phyloP scores from a whole-genome alignment of 1,140 invertebrate genomes.

The Aphaenogaster ashmeadi region DNA sequence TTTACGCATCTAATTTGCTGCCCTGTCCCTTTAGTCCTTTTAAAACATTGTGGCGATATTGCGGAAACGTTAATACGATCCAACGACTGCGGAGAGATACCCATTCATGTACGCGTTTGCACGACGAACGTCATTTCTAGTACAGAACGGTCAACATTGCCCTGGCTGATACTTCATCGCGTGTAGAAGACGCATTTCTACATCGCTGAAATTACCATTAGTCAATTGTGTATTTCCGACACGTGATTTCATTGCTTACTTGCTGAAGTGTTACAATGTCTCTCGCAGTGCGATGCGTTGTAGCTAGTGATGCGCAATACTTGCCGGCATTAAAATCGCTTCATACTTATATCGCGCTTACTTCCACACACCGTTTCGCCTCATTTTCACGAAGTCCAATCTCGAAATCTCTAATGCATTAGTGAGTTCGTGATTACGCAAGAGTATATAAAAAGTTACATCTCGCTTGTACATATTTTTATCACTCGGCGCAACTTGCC shows the following conservation, averaged over 20 bases:
- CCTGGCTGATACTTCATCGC: constrained; percentile 1
- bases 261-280: constrained; percentile 31
- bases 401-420: constrained; percentile 1
- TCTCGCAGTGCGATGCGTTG: not conserved
- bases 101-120: constrained; percentile 13
- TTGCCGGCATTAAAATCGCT: constrained; percentile 16
- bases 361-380: not conserved
- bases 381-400: constrained; percentile 6
- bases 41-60: constrained; percentile 20
- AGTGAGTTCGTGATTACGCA: not conserved
- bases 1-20: constrained; percentile 38
- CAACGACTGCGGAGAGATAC: constrained; percentile 3
- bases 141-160: not conserved
- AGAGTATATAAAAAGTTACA: constrained; percentile 15
- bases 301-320: constrained; percentile 23
- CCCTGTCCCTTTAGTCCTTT: constrained; percentile 15
- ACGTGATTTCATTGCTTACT: constrained; percentile 21
- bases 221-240: constrained; percentile 45
- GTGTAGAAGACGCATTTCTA: constrained; percentile 29
- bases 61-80: not conserved
- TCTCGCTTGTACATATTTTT: constrained; percentile 23
- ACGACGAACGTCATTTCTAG: constrained; percentile 19
- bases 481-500: not conserved
- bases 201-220: constrained; percentile 37
- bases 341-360: not conserved